phyloP scores from a whole-genome alignment of 2,113 vertebrate species.

The Porphyrio hochstetteri region DNA sequence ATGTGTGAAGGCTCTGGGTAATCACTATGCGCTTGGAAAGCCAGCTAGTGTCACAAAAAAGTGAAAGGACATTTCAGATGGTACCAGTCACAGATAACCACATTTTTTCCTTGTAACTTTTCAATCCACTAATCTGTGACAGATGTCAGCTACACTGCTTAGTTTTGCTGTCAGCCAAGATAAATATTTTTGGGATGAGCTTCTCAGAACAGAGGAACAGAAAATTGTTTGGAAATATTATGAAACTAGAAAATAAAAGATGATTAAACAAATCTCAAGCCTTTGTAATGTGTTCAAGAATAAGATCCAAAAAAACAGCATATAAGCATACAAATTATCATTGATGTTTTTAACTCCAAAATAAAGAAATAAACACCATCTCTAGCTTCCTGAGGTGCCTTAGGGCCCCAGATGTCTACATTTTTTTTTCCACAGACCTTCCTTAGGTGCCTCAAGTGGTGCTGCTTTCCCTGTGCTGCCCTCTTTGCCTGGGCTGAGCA shows the following conservation, averaged over 20 bases:
- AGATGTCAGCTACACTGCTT: constrained; percentile 35
- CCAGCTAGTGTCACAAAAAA: not conserved
- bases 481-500: not conserved
- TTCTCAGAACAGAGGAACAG: not conserved
- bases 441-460: not conserved
- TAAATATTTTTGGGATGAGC: constrained; percentile 48
- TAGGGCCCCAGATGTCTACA: not conserved
- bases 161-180: constrained; percentile 39
- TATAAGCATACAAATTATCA: not conserved
- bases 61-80: not conserved
- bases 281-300: constrained; percentile 29
- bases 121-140: constrained; percentile 8
- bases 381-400: not conserved
- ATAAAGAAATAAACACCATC: not conserved
- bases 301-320: not conserved
- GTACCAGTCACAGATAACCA: not conserved
- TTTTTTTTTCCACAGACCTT: not conserved
- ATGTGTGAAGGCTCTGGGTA: not conserved
- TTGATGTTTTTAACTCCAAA: not conserved
- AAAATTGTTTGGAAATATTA: constrained; percentile 54
- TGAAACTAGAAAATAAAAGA: constrained; percentile 37
- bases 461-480: not conserved
- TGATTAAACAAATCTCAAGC: not conserved
- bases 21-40: not conserved
- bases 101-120: constrained; percentile 30